These are phyloP conservation scores for Drosophila rubida DNA, from an alignment of 2,888 invertebrate genomes.

Conservation along the genomic window DNA sequence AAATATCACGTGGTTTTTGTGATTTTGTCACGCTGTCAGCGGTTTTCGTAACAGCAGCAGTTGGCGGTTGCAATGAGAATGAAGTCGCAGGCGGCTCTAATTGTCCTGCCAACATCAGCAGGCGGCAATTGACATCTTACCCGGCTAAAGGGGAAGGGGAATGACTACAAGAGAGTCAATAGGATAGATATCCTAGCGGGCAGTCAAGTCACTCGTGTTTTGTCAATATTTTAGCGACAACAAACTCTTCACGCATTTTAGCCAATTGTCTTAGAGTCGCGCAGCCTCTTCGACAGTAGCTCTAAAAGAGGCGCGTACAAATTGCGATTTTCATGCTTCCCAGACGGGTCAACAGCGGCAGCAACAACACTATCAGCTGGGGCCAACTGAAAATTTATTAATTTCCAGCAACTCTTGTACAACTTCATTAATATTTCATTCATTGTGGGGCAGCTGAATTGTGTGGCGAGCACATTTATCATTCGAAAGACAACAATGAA, in stretches of 20 bases:
- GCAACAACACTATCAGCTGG: background rate
- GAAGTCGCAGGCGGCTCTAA: constrained; percentile 61
- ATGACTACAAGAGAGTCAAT: background rate
- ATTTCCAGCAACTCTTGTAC: constrained; percentile 45
- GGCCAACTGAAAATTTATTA: constrained; percentile 37
- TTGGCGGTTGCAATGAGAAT: constrained; percentile 61
- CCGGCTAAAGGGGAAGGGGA: background rate
- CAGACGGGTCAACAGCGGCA: background rate
- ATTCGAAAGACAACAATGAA: constrained; percentile 45
- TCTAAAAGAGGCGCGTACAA: constrained; percentile 54
- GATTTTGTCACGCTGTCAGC: constrained; percentile 81
- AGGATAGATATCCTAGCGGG: constrained; percentile 32
- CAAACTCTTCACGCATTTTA: constrained; percentile 57
- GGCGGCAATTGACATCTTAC: constrained; percentile 36
- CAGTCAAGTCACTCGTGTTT: constrained; percentile 38
- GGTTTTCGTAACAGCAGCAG: constrained; percentile 62
- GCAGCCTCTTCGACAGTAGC: constrained; percentile 45
- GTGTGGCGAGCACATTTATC: constrained; percentile 62
- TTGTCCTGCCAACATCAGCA: constrained; percentile 55
- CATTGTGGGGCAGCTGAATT: constrained; percentile 48
- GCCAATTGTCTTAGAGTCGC: constrained; percentile 43
- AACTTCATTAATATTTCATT: constrained; percentile 73
- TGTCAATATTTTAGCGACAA: constrained; percentile 71
- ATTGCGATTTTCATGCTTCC: constrained; percentile 72
- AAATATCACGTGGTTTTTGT: constrained; percentile 80